A percentile compares a stretch with the other conserved stretches of the same genome.
Conservation (phyloP, 2,797 vertebrate species). For the Eulemur rubriventer region DNA sequence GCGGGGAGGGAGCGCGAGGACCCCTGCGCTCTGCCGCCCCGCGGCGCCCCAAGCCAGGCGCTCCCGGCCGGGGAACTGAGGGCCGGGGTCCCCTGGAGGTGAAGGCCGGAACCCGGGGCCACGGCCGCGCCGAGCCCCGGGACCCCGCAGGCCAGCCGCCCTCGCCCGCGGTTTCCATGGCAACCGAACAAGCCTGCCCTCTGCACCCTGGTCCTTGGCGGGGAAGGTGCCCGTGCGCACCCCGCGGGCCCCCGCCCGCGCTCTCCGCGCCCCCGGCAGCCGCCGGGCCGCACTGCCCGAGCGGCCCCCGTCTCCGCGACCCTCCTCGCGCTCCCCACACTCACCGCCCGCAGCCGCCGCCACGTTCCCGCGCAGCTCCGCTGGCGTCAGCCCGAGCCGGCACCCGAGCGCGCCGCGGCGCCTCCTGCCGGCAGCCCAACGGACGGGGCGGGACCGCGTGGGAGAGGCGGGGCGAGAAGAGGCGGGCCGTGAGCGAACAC, state of each 20-base stretch:
- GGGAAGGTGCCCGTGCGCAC: neutral
- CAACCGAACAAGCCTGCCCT: slow-evolving; percentile 57
- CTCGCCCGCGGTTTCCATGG: slow-evolving; percentile 50
- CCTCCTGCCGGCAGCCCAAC: slow-evolving; percentile 53
- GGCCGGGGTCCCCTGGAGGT: neutral
- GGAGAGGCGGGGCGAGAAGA: neutral
- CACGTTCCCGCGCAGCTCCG: slow-evolving; percentile 22
- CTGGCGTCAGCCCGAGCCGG: neutral
- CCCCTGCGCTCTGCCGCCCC: neutral
- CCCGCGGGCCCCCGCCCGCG: neutral
- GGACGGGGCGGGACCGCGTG: neutral
- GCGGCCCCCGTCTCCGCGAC: neutral
- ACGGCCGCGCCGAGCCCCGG: neutral
- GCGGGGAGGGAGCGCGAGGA: neutral
- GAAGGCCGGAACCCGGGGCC: neutral
- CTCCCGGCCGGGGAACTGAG: neutral
- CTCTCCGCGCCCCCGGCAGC: neutral
- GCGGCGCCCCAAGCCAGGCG: neutral
- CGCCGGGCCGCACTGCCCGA: neutral
- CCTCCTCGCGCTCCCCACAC: slow-evolving; percentile 49
- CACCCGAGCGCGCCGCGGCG: slow-evolving; percentile 27
- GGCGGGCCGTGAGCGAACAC: neutral
- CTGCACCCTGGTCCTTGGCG: neutral
- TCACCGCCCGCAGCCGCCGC: slow-evolving; percentile 33
- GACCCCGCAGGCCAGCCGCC: neutral